Conservation (phyloP, 2,797 vertebrate species). For the Rhadinocentrus ornatus region DNA sequence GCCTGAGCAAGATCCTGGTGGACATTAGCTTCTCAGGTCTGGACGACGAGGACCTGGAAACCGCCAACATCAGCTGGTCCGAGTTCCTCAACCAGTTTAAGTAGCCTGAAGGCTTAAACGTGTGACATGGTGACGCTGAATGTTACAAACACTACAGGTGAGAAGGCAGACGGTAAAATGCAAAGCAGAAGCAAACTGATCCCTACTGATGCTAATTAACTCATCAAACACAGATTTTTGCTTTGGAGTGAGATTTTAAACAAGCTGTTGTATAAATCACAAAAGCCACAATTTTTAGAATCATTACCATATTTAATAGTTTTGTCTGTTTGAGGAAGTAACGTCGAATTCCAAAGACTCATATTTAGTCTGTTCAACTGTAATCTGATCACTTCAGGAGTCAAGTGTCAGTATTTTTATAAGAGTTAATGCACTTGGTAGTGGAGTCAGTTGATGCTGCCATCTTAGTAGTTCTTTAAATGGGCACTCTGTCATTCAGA, state of each 20-base stretch:
- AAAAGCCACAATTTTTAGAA: too few relatives aligned
- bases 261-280: too few relatives aligned
- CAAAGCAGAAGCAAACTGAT: constrained; percentile 24
- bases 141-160: constrained; percentile 47
- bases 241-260: neutral
- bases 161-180: neutral
- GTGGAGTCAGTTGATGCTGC: neutral
- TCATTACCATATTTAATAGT: too few relatives aligned
- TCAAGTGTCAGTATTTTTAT: neutral
- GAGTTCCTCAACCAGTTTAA: constrained; percentile 88
- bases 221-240: neutral
- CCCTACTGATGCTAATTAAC: neutral
- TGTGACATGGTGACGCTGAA: neutral
- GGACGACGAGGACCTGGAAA: constrained; percentile 89
- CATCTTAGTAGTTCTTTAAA: neutral
- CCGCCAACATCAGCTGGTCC: constrained; percentile 88
- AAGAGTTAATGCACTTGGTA: neutral
- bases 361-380: neutral
- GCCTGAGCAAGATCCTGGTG: constrained; percentile 93
- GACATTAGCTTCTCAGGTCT: constrained; percentile 92
- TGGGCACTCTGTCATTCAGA: neutral
- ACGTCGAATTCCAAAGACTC: too few relatives aligned
- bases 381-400: neutral
- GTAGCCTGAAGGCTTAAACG: constrained; percentile 56
- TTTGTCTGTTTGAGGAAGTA: too few relatives aligned